These are phyloP conservation scores for Cranoglanis bouderius DNA, from an alignment of 2,113 vertebrate species.

Conservation along the genomic window DNA sequence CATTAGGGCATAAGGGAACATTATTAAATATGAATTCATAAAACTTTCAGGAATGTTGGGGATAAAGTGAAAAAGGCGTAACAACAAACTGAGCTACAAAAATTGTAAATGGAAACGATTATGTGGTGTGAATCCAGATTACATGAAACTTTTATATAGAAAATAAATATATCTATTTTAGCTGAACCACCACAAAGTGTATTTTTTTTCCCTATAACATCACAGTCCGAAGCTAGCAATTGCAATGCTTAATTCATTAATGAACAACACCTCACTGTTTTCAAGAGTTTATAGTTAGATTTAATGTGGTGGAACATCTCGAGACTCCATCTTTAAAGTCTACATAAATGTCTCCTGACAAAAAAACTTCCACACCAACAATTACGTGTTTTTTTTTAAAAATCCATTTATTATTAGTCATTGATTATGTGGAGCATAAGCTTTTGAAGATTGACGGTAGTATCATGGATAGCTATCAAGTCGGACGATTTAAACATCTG, in stretches of 20 bases:
- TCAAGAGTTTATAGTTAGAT: not conserved
- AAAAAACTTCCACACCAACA: not conserved
- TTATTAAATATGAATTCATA: not conserved
- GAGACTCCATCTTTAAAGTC: not conserved
- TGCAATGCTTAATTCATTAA: not conserved
- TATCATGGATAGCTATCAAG: not conserved
- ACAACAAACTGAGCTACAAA: not conserved
- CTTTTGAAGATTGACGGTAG: not conserved
- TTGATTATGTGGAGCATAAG: too few relatives aligned
- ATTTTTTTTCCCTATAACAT: too few relatives aligned
- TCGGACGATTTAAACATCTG: not conserved
- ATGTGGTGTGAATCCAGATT: not conserved
- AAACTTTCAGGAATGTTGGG: not conserved
- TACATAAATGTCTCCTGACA: not conserved
- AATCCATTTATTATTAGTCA: too few relatives aligned
- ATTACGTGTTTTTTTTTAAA: too few relatives aligned
- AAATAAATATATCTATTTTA: not conserved
- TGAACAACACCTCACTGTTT: not conserved
- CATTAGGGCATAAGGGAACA: not conserved
- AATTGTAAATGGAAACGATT: not conserved
- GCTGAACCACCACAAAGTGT: not conserved
- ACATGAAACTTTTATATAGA: not conserved
- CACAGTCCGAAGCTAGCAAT: not conserved
- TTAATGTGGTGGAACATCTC: not conserved
- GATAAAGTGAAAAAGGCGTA: not conserved